Evolutionary conservation across 2,113 vertebrate genomes (phyloP).

Genomic region (Alouatta palliata): DNA sequence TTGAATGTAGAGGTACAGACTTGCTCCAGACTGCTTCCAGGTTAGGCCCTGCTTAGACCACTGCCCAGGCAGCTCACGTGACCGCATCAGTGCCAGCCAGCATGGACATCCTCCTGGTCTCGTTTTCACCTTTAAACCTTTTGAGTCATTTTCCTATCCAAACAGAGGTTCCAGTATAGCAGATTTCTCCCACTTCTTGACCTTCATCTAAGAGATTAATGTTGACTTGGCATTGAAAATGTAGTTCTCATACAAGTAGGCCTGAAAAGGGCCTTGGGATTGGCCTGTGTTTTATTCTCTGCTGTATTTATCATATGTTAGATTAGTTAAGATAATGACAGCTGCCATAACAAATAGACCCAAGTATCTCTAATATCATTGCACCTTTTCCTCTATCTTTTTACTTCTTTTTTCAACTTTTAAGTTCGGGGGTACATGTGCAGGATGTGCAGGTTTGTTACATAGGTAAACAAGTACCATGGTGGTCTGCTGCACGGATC

Average conservation of each 20-base stretch:
- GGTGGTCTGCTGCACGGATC: no score
- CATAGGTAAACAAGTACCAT: no score
- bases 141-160: neutral
- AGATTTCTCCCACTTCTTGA: neutral
- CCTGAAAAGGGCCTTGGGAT: neutral
- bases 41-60: neutral
- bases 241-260: neutral
- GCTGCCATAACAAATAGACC: neutral
- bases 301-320: neutral
- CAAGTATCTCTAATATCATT: neutral
- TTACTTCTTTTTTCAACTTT: no score
- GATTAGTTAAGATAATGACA: neutral
- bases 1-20: neutral
- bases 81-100: neutral
- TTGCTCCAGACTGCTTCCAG: neutral
- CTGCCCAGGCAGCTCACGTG: neutral
- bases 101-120: neutral
- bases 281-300: slow-evolving; percentile 37
- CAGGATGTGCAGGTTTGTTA: no score
- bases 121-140: neutral
- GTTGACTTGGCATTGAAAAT: neutral
- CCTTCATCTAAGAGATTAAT: neutral
- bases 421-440: no score
- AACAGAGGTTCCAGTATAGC: neutral
- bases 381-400: neutral